phyloP scores from a whole-genome alignment of 2,797 vertebrate genomes.

The Synaphobranchus kaupii region DNA sequence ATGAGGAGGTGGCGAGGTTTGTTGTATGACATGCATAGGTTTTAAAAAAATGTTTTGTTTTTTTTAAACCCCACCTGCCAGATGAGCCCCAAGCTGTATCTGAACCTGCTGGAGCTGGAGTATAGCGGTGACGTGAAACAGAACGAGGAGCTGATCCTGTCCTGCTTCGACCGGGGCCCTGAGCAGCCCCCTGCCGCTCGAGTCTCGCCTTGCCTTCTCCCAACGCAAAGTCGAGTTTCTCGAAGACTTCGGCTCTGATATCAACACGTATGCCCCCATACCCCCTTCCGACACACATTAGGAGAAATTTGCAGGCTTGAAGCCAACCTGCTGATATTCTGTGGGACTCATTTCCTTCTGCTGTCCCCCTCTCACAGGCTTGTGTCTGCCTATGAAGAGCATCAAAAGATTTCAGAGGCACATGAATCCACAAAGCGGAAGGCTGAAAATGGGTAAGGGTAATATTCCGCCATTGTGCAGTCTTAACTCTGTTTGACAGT shows the following conservation, averaged over 20 bases:
- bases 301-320: neutral
- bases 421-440: slow-evolving; percentile 86
- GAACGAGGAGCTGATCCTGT: slow-evolving; percentile 89
- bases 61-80: slow-evolving; percentile 49
- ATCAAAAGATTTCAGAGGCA: slow-evolving; percentile 88
- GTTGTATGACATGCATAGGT: neutral
- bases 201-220: slow-evolving; percentile 88
- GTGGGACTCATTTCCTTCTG: neutral
- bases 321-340: slow-evolving; percentile 1
- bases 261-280: slow-evolving; percentile 81
- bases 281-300: neutral
- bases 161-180: slow-evolving; percentile 90
- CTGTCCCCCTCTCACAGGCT: slow-evolving; percentile 71
- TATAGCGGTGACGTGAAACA: slow-evolving; percentile 88
- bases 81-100: slow-evolving; percentile 90
- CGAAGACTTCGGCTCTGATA: slow-evolving; percentile 94
- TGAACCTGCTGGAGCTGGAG: slow-evolving; percentile 95
- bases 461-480: neutral
- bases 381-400: slow-evolving; percentile 86
- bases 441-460: slow-evolving; percentile 88
- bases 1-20: neutral
- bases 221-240: slow-evolving; percentile 97
- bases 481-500: neutral
- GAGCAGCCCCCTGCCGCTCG: slow-evolving; percentile 81
- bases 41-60: neutral